Evolutionary conservation across 2,797 vertebrate species (phyloP), one percentile per base, ranked within the genome.

Genomic region (Anas bernieri): DNA sequence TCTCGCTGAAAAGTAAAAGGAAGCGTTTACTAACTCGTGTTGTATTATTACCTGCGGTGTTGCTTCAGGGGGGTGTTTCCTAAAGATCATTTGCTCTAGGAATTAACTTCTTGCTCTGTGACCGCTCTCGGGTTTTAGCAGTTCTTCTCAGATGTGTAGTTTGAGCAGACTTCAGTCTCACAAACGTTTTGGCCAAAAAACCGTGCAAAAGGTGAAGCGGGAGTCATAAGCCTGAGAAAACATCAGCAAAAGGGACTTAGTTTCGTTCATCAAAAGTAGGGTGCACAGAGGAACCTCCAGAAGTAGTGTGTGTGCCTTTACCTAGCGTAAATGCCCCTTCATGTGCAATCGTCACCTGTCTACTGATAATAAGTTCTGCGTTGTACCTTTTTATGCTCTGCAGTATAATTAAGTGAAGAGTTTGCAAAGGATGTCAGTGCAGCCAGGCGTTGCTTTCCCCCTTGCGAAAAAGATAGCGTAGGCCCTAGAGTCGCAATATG

Each of bases 1-100:
- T 22, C 0, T 11, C 68, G 6, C 16, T n/a, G 15, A 31, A 62
- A 11, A 15, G 8, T 23, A 43, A 56, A 73, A 9, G 9, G 9
- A 58, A 31, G 17, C 3, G 4, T 63, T 68, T 1, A 1, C 48
- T 50, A 35, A 35, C 33, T 35, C 33, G 2, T 0, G 0, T 35
- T 8, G 7, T 2, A 0, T 4, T 37, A 20, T 26, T 76, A 26
- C 28, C 6, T 54, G 48, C 17, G 31, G 35, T 17, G 35, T 43
- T 0, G 0, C 22, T 87, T 66, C 8, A 6, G 15, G 11, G 25
- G 16, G 62, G 73, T 17, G 8, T 22, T 43, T 63, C 30, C 12
- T 58, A 31, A 55, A 31, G 11, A 45, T 3, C 50, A 33, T 7
- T 17, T 88, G 15, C 1, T 75, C 17, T 48, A 68, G 55, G 41